Evolutionary conservation across 2,113 vertebrate species (phyloP).

Genomic region (Siniperca chuatsi): DNA sequence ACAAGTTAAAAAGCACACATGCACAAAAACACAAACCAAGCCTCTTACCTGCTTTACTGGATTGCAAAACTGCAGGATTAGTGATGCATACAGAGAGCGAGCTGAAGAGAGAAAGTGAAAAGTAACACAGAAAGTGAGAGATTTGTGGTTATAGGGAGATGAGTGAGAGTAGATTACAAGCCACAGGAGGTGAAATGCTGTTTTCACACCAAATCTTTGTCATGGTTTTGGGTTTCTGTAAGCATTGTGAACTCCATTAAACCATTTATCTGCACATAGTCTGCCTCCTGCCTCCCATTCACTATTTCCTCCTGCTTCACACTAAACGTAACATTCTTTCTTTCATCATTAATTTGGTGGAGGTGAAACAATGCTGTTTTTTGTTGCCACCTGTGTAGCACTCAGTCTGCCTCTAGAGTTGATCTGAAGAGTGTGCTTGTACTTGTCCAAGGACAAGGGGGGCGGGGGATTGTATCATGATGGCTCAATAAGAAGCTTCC

Average conservation of each 20-base stretch:
- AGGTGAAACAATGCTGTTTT: conserved; percentile 32
- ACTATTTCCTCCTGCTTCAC: too few relatives aligned
- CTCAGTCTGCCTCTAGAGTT: not conserved
- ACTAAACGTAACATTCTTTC: conserved; percentile 6
- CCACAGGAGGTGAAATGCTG: conserved; percentile 28
- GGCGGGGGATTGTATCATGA: not conserved
- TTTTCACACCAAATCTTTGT: conserved; percentile 28
- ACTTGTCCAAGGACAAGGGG: not conserved
- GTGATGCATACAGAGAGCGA: not conserved
- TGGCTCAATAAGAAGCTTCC: not conserved
- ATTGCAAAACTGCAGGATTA: conserved; percentile 27
- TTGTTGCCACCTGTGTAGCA: conserved; percentile 25
- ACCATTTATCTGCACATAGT: too few relatives aligned
- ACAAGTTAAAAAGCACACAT: not conserved
- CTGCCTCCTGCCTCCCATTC: too few relatives aligned
- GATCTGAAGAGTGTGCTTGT: not conserved
- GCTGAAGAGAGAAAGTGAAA: conserved; percentile 18
- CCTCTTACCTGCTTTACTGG: conserved; percentile 8
- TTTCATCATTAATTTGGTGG: conserved; percentile 44
- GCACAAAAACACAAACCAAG: conserved; percentile 1
- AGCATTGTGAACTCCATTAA: too few relatives aligned
- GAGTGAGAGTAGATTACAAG: conserved; percentile 51
- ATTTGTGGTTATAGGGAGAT: conserved; percentile 18
- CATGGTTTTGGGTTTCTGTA: too few relatives aligned
- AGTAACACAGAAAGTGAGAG: conserved; percentile 16